phyloP scores from a whole-genome alignment of 2,113 vertebrate genomes.

The Neolamprologus ventralis region DNA sequence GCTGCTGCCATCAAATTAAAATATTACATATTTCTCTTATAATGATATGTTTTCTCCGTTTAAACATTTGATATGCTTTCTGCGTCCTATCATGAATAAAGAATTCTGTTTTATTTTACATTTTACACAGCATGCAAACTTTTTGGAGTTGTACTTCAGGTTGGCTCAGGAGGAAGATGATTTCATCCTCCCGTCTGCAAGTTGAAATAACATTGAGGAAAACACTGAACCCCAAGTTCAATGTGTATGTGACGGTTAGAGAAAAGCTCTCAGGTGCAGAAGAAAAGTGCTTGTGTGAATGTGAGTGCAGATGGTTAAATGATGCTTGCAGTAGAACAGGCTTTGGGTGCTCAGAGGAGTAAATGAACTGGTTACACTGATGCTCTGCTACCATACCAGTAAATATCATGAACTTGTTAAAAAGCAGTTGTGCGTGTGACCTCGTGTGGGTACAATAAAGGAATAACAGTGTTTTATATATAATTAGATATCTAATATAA shows the following conservation, averaged over 20 bases:
- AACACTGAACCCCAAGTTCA: background rate
- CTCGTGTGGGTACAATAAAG: background rate
- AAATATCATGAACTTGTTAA: background rate
- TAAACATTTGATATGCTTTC: background rate
- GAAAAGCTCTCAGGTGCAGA: background rate
- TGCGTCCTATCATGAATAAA: background rate
- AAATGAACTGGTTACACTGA: background rate
- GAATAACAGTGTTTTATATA: background rate
- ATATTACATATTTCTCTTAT: background rate
- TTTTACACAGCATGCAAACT: background rate
- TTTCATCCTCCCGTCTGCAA: background rate
- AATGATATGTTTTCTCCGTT: background rate
- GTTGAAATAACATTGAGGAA: background rate
- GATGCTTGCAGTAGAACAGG: background rate
- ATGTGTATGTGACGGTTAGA: background rate
- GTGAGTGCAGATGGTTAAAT: background rate
- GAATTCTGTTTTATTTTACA: background rate
- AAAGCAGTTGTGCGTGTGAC: background rate
- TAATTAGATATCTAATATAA: background rate
- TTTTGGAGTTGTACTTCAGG: background rate
- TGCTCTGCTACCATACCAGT: background rate
- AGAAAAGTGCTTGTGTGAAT: background rate
- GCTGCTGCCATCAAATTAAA: background rate
- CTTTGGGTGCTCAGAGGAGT: background rate
- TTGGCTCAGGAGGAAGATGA: background rate